A percentile compares a stretch with the other conserved stretches of the same genome.
Evolutionary conservation across 2,888 invertebrate genomes (phyloP).

Genomic region (Drosophila atripex): DNA sequence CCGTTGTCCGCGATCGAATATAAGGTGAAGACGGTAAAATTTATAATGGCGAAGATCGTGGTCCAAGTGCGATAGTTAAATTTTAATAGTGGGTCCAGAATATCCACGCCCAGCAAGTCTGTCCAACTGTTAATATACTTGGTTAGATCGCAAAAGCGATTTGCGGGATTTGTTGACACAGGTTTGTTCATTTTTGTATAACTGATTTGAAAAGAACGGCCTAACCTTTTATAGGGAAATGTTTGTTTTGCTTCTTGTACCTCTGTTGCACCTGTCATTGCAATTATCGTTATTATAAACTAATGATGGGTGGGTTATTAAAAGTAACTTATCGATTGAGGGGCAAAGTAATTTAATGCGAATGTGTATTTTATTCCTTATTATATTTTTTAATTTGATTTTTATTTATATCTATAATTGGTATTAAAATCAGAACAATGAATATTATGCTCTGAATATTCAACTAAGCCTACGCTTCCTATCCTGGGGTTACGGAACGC

Average conservation of each 20-base stretch:
- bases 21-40: slow-evolving; percentile 31
- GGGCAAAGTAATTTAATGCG: too few relatives aligned
- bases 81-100: slow-evolving; percentile 22
- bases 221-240: slow-evolving; percentile 46
- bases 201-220: neutral
- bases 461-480: neutral
- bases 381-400: slow-evolving; percentile 1
- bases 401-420: neutral
- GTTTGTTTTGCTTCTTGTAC: slow-evolving; percentile 2
- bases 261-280: neutral
- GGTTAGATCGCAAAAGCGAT: slow-evolving; percentile 37
- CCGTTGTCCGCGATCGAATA: slow-evolving; percentile 29
- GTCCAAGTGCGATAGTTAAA: slow-evolving; percentile 41
- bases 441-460: too few relatives aligned
- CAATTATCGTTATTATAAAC: slow-evolving; percentile 24
- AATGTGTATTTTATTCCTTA: too few relatives aligned
- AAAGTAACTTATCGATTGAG: slow-evolving; percentile 30
- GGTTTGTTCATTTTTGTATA: slow-evolving; percentile 6
- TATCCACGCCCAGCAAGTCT: slow-evolving; percentile 49
- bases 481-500: slow-evolving; percentile 9
- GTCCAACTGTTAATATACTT: slow-evolving; percentile 37
- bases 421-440: neutral
- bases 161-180: slow-evolving; percentile 6
- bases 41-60: slow-evolving; percentile 9
- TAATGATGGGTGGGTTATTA: slow-evolving; percentile 6